These are phyloP conservation scores for Corythornis leucogaster DNA, from an alignment of 2,797 vertebrate species.

Conservation along the genomic window DNA sequence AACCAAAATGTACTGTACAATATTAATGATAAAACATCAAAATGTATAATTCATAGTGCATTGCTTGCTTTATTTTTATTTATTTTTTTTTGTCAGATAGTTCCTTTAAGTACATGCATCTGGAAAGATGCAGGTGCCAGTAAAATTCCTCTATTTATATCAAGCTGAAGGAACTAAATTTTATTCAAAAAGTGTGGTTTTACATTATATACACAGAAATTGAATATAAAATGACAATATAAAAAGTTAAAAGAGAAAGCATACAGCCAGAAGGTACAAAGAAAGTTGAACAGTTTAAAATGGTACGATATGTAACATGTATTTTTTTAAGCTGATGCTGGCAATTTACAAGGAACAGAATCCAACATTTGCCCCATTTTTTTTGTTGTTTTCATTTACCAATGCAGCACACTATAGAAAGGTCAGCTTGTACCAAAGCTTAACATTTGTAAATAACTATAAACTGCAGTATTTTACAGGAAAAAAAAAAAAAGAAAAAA, in stretches of 20 bases:
- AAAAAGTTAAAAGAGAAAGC: slow-evolving; percentile 93
- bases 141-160: slow-evolving; percentile 91
- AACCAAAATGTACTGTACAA: slow-evolving; percentile 90
- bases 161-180: slow-evolving; percentile 93
- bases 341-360: slow-evolving; percentile 91
- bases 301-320: slow-evolving; percentile 90
- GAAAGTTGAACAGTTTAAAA: slow-evolving; percentile 95
- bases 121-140: slow-evolving; percentile 88
- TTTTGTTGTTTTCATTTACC: slow-evolving; percentile 78
- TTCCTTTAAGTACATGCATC: slow-evolving; percentile 89
- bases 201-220: slow-evolving; percentile 97
- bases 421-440: slow-evolving; percentile 95
- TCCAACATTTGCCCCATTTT: slow-evolving; percentile 78
- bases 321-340: slow-evolving; percentile 91
- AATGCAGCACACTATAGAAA: slow-evolving; percentile 89
- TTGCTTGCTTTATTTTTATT: slow-evolving; percentile 85
- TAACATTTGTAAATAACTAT: slow-evolving; percentile 95
- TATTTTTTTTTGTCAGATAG: slow-evolving; percentile 84
- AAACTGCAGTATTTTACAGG: slow-evolving; percentile 93
- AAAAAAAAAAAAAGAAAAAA: slow-evolving; percentile 76
- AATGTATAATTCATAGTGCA: slow-evolving; percentile 92
- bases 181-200: slow-evolving; percentile 92
- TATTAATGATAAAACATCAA: slow-evolving; percentile 94
- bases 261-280: slow-evolving; percentile 96
- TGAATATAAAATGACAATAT: slow-evolving; percentile 99